Evolutionary conservation across 2,113 vertebrate species (phyloP).

Genomic region (Sprattus sprattus): DNA sequence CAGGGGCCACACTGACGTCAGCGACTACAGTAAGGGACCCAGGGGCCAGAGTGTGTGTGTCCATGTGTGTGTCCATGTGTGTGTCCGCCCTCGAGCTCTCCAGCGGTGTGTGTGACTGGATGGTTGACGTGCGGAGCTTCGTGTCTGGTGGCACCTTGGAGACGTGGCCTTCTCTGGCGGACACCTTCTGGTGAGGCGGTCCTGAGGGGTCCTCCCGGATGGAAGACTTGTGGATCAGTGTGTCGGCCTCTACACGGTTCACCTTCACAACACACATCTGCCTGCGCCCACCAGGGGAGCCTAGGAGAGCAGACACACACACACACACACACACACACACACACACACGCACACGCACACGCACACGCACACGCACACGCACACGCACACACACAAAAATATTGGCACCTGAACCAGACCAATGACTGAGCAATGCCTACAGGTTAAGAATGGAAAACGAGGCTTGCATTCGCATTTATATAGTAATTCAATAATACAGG

Average conservation of each 20-base stretch:
- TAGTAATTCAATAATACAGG: too few relatives aligned
- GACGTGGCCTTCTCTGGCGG: background rate
- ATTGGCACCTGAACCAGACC: too few relatives aligned
- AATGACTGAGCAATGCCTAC: too few relatives aligned
- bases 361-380: background rate
- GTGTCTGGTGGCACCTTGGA: slow-evolving; percentile 39
- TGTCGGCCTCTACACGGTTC: slow-evolving; percentile 68
- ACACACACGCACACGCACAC: background rate
- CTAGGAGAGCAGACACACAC: slow-evolving; percentile 27
- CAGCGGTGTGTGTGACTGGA: slow-evolving; percentile 12
- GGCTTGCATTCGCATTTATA: too few relatives aligned
- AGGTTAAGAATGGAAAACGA: too few relatives aligned
- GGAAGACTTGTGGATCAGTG: slow-evolving; percentile 34
- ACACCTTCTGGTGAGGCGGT: slow-evolving; percentile 13
- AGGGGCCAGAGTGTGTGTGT: background rate
- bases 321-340: background rate
- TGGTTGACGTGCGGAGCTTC: slow-evolving; percentile 27
- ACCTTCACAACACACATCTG: slow-evolving; percentile 77
- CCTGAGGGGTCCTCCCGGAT: slow-evolving; percentile 39
- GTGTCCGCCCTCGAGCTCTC: slow-evolving; percentile 31
- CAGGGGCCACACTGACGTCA: background rate
- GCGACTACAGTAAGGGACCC: background rate
- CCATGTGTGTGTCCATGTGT: background rate
- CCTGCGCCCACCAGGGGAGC: slow-evolving; percentile 62
- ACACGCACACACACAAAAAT: background rate